phyloP scores from a whole-genome alignment of 2,888 invertebrate species.

The Netelia melanura region DNA sequence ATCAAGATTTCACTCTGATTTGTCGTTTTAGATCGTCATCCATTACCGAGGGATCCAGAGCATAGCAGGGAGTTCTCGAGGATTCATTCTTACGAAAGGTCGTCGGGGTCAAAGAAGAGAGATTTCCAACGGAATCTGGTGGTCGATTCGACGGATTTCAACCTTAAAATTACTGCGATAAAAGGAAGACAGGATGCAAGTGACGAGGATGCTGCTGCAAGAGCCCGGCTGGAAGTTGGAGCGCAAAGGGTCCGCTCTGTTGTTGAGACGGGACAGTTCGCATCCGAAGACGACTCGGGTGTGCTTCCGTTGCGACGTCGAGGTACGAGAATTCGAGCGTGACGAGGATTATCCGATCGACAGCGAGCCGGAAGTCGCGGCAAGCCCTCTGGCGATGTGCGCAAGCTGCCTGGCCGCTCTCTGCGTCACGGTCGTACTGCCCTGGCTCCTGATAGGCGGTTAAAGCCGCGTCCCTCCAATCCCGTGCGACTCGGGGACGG shows the following conservation, averaged over 20 bases:
- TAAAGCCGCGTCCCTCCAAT: constrained; percentile 65
- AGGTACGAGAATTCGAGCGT: constrained; percentile 86
- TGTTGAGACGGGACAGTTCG: constrained; percentile 81
- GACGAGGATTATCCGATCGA: constrained; percentile 85
- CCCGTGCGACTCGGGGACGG: background rate
- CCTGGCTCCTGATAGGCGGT: constrained; percentile 85
- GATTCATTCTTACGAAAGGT: background rate
- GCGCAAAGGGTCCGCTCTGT: constrained; percentile 81
- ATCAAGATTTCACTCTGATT: constrained; percentile 14
- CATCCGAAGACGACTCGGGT: constrained; percentile 83
- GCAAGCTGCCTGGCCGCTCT: constrained; percentile 86
- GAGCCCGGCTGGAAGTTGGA: constrained; percentile 83
- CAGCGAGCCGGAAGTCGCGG: constrained; percentile 77
- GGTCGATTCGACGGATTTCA: no score
- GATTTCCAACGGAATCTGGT: no score
- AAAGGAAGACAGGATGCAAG: constrained; percentile 73
- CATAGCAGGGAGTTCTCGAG: background rate
- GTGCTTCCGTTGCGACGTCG: constrained; percentile 86
- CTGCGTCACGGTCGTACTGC: constrained; percentile 85
- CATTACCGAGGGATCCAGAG: background rate
- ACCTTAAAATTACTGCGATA: no score
- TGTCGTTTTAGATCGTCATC: constrained; percentile 49
- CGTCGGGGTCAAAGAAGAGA: no score
- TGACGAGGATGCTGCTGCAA: constrained; percentile 81
- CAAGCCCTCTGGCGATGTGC: constrained; percentile 85